phyloP scores from a whole-genome alignment of 2,888 invertebrate genomes.

The Ectemnius continuus region DNA sequence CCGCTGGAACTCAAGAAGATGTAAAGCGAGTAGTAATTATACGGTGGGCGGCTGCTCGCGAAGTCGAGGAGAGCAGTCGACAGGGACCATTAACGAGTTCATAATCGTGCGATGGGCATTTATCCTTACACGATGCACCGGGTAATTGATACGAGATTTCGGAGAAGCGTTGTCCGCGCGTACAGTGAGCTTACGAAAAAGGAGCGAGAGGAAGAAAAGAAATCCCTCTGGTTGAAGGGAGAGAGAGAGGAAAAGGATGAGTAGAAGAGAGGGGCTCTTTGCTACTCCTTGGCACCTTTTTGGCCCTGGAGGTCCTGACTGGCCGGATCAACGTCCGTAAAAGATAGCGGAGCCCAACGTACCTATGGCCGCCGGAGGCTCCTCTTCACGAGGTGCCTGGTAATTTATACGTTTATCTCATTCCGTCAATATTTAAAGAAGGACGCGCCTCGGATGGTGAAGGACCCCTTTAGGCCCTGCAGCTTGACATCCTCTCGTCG shows the following conservation, averaged over 20 bases:
- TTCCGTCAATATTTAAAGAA: slow-evolving; percentile 69
- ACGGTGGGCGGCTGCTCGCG: slow-evolving; percentile 40
- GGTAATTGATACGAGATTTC: slow-evolving; percentile 60
- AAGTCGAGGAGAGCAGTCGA: slow-evolving; percentile 31
- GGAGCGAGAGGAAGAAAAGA: background rate
- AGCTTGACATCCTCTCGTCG: slow-evolving; percentile 22
- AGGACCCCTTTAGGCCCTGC: background rate
- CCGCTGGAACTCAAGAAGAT: slow-evolving; percentile 21
- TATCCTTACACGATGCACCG: slow-evolving; percentile 43
- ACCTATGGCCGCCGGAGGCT: slow-evolving; percentile 53
- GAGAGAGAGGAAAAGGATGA: slow-evolving; percentile 1
- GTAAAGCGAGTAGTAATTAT: slow-evolving; percentile 49
- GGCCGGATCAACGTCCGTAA: slow-evolving; percentile 60
- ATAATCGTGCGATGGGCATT: slow-evolving; percentile 52
- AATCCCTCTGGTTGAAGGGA: no score
- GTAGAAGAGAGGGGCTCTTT: slow-evolving; percentile 3
- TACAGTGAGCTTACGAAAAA: slow-evolving; percentile 20
- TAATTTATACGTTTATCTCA: slow-evolving; percentile 71
- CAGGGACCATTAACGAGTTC: slow-evolving; percentile 58
- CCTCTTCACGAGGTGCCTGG: slow-evolving; percentile 57
- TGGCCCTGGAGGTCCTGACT: slow-evolving; percentile 30
- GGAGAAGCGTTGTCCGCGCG: slow-evolving; percentile 42
- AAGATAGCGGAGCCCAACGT: slow-evolving; percentile 51
- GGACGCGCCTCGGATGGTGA: slow-evolving; percentile 20
- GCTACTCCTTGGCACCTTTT: slow-evolving; percentile 48